A percentile compares a stretch with the other conserved stretches of the same genome.
Evolutionary conservation across 2,888 invertebrate genomes (phyloP).

Genomic region (Clunio marinus): DNA sequence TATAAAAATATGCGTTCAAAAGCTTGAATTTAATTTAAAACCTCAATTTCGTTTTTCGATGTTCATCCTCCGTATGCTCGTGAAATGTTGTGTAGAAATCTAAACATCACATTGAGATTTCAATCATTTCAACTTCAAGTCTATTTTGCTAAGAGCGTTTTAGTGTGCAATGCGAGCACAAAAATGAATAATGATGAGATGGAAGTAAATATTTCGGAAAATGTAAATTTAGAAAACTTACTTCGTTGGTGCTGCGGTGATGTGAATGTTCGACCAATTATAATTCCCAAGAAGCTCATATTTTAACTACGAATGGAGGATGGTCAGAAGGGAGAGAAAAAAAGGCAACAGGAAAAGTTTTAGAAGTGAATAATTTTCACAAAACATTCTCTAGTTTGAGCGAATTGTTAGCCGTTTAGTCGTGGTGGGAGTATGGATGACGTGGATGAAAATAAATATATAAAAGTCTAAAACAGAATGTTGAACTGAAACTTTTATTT

Average conservation of each 20-base stretch:
- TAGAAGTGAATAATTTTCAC: conserved; percentile 7
- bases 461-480: not conserved
- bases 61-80: too few species aligned
- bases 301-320: not conserved
- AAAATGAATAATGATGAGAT: conserved; percentile 9
- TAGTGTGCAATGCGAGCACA: not conserved
- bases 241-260: not conserved
- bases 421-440: not conserved
- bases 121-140: not conserved
- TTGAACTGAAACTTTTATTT: not conserved
- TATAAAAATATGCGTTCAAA: not conserved
- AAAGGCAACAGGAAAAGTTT: not conserved
- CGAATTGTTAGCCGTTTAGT: too few species aligned
- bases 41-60: not conserved
- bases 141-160: not conserved
- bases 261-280: conserved; percentile 13
- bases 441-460: not conserved
- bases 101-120: not conserved
- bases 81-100: too few species aligned
- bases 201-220: not conserved
- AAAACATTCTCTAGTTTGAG: not conserved
- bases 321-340: not conserved
- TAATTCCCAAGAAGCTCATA: conserved; percentile 7
- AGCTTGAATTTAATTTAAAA: not conserved
- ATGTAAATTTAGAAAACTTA: not conserved